Evolutionary conservation across 2,888 invertebrate species (phyloP), one percentile per base, ranked within the genome.

Genomic region (Eudiplozoon nipponicum): DNA sequence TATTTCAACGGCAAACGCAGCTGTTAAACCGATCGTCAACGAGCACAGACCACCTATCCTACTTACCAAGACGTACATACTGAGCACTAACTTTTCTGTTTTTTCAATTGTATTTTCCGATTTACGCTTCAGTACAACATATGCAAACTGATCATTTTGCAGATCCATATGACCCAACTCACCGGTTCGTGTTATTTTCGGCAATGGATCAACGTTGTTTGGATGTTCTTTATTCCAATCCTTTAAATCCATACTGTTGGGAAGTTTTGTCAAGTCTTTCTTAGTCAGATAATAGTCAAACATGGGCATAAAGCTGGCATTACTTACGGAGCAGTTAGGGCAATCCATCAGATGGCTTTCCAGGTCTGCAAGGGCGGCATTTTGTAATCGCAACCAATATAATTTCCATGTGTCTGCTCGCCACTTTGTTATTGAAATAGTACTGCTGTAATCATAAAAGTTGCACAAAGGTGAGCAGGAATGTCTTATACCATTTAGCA

Each of bases 31-130:
- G 22, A 43, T 44, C 4, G 43, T 36, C 20, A 43, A 13, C 2
- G 43, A 43, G 29, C 43, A 43, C 11, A 43, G 36, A n/a, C 43
- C 43, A 3, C 43, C 43, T 18, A 43, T 44, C 11, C 37, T 36
- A 17, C 34, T 34, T 5, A 43, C 15, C 15, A 43, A 33, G 13
- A 44, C 43, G 23, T 43, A 29, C 15, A 22, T 19, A 2, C 34
- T 44, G 11, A 43, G 18, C 5, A 34, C 28, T 9, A 43, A 22
- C 22, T 44, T 36, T 28, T 43, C 43, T 13, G 26, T 21, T 21
- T 37, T 36, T 3, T 21, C 22, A 18, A 44, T 17, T 3, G 17
- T 28, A 5, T 34, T 29, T 7, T 22, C 22, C 7, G 28, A 23
- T 26, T 43, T 44, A 20, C 43, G 11, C 11, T 34, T 22, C 2